Conservation (phyloP, 2,888 invertebrate genomes). For the Paralinhomoeus sp. region DNA sequence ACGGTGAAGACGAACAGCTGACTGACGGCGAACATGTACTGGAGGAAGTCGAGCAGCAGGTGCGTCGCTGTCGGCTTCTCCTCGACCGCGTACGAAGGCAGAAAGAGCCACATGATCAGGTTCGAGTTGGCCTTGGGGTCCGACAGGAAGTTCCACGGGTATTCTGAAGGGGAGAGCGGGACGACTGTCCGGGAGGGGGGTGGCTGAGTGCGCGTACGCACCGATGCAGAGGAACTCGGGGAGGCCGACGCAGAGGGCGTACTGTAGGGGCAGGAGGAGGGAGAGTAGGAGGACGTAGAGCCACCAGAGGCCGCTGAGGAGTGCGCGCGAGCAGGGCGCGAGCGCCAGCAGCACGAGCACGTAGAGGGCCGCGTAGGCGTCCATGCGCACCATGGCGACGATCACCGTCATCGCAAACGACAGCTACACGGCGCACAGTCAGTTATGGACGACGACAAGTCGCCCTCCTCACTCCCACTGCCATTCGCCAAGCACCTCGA, state of each 20-base stretch:
- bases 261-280: constrained; percentile 59
- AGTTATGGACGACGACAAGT: too few species aligned
- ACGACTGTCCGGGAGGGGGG: neutral
- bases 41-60: constrained; percentile 48
- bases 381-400: constrained; percentile 55
- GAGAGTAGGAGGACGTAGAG: constrained; percentile 56
- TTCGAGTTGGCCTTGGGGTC: neutral
- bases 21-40: constrained; percentile 57
- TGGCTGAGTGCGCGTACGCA: constrained; percentile 28
- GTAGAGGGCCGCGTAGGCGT: constrained; percentile 29
- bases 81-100: constrained; percentile 3
- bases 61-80: neutral
- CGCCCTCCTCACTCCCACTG: too few species aligned
- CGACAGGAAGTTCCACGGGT: neutral
- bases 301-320: constrained; percentile 43
- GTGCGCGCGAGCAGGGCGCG: constrained; percentile 47
- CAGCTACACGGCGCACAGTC: too few species aligned
- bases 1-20: constrained; percentile 63
- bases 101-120: constrained; percentile 6
- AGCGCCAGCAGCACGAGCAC: constrained; percentile 43
- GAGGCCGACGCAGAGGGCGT: constrained; percentile 60
- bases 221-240: constrained; percentile 63
- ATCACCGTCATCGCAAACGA: constrained; percentile 61
- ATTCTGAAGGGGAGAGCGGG: neutral
- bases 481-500: too few species aligned